Evolutionary conservation across 2,888 invertebrate species (phyloP).

Genomic region (Hetaerina titia): DNA sequence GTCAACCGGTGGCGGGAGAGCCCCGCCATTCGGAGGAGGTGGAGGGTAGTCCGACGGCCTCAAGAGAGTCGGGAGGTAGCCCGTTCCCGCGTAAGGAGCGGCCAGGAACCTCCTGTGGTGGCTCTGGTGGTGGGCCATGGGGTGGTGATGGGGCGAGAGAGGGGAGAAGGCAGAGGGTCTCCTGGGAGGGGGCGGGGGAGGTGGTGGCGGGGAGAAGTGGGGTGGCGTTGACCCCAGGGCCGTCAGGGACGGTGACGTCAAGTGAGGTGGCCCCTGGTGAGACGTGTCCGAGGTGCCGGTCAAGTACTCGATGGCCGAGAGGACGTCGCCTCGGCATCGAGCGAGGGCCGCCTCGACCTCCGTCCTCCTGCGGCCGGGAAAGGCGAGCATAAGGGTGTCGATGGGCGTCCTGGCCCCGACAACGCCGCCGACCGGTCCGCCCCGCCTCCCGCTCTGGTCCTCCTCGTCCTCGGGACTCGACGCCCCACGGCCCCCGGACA

Average conservation of each 20-base stretch:
- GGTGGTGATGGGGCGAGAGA: conserved; percentile 78
- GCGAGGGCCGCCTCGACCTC: conserved; percentile 92
- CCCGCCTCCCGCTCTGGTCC: conserved; percentile 16
- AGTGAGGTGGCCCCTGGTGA: conserved; percentile 61
- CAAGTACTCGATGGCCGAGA: conserved; percentile 96
- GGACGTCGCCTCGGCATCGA: conserved; percentile 92
- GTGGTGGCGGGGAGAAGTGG: conserved; percentile 86
- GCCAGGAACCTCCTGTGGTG: conserved; percentile 85
- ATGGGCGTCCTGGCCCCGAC: conserved; percentile 82
- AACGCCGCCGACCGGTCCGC: background rate
- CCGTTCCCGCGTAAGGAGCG: conserved; percentile 90
- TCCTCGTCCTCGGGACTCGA: conserved; percentile 49
- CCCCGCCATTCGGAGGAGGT: conserved; percentile 42
- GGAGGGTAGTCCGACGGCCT: conserved; percentile 76
- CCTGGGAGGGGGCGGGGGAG: conserved; percentile 74
- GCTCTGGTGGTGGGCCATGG: conserved; percentile 78
- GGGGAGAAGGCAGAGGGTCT: conserved; percentile 74
- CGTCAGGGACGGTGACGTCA: conserved; percentile 71
- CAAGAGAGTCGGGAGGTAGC: conserved; percentile 89
- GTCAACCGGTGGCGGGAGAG: conserved; percentile 45
- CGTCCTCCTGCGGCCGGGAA: conserved; percentile 90
- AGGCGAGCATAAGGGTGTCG: conserved; percentile 92
- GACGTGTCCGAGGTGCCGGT: conserved; percentile 75
- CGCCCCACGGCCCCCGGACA: background rate
- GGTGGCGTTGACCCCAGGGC: conserved; percentile 82